A percentile compares a stretch with the other conserved stretches of the same genome.
Conservation (phyloP, 2,888 invertebrate genomes). For the Polyploca ridens region DNA sequence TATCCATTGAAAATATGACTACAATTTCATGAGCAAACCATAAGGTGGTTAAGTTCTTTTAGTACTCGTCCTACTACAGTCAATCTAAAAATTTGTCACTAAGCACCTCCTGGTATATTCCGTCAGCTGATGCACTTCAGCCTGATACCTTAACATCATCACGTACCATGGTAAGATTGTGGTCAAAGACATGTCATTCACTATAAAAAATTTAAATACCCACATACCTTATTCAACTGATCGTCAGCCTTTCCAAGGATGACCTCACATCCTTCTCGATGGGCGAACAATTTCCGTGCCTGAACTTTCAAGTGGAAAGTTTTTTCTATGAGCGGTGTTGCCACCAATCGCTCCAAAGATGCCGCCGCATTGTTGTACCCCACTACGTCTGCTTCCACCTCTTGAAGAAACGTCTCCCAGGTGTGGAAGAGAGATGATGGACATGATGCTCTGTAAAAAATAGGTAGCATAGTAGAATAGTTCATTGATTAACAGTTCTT, state of each 20-base stretch:
- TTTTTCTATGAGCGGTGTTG: conserved; percentile 92
- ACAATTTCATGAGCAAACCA: no score
- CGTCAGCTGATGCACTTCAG: no score
- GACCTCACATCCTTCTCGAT: conserved; percentile 95
- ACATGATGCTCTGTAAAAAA: conserved; percentile 87
- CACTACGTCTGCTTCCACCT: conserved; percentile 95
- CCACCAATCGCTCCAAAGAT: conserved; percentile 90
- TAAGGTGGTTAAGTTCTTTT: no score
- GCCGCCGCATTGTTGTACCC: conserved; percentile 93
- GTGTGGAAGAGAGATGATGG: conserved; percentile 92
- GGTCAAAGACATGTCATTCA: no score
- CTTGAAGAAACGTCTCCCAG: conserved; percentile 95
- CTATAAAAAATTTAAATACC: background rate
- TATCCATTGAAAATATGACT: no score
- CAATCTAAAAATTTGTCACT: no score
- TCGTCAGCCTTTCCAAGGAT: conserved; percentile 91
- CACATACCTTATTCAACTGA: conserved; percentile 82
- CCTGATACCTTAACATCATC: no score
- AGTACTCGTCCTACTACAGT: no score
- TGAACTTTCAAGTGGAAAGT: conserved; percentile 96
- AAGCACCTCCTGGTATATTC: no score
- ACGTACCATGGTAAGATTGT: no score
- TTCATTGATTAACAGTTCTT: no score
- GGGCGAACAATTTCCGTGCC: conserved; percentile 94
- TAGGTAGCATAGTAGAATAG: no score